Evolutionary conservation across 2,888 invertebrate genomes (phyloP).

Genomic region (Folsomia candida): DNA sequence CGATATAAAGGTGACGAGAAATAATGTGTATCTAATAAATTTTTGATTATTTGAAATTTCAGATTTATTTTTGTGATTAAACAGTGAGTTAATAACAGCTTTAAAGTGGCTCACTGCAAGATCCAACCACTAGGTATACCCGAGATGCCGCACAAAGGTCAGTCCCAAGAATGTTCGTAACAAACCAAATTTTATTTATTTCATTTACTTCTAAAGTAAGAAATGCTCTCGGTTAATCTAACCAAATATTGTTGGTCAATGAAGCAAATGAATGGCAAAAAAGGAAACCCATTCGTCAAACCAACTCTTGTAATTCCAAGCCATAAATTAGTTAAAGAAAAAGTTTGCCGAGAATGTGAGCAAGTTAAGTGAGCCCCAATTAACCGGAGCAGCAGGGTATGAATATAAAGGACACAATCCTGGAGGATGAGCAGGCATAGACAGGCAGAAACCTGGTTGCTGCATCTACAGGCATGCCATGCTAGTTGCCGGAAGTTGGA

Average conservation of each 20-base stretch:
- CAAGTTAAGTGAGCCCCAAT: too few relatives aligned
- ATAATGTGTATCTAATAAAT: too few relatives aligned
- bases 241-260: too few relatives aligned
- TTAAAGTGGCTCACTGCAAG: conserved; percentile 51
- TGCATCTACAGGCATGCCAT: not conserved
- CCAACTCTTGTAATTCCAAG: too few relatives aligned
- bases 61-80: not conserved
- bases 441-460: not conserved
- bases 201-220: conserved; percentile 1
- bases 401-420: too few relatives aligned
- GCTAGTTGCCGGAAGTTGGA: not conserved
- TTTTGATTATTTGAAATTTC: not conserved
- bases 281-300: too few relatives aligned
- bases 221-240: too few relatives aligned
- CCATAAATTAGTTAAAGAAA: too few relatives aligned
- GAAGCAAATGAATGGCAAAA: too few relatives aligned
- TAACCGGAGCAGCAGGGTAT: too few relatives aligned
- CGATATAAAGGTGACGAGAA: too few relatives aligned
- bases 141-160: conserved; percentile 83
- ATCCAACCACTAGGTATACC: conserved; percentile 51
- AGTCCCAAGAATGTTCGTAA: conserved; percentile 52
- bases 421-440: not conserved
- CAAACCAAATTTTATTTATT: conserved; percentile 28
- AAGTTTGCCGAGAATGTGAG: too few relatives aligned
- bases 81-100: not conserved